Evolutionary conservation across 2,797 vertebrate genomes (phyloP), one percentile per base, ranked within the genome.

Genomic region (Peromyscus melanophrys): DNA sequence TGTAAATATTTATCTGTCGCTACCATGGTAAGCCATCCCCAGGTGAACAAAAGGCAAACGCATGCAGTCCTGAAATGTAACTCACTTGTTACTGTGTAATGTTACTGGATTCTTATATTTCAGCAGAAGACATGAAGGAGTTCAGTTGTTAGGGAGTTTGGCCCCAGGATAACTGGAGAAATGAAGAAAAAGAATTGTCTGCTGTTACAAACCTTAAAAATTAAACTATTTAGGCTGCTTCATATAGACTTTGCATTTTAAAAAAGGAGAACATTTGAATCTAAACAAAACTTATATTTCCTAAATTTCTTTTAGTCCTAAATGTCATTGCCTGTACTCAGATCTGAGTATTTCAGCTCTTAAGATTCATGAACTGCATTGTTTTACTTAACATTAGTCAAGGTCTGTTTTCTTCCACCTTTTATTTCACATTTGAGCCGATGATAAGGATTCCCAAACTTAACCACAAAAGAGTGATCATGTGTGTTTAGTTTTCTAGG

Each of bases 1-100:
- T 92, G 86, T 96, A 80, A 96, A 83, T n/a, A 61, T 86, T 83
- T 94, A 83, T 25, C 81, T 93, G 69, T 31, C 71, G n/a, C 34
- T 31, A 21, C 21, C 59, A 4, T 40, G 29, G 6, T 93, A 89
- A 91, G 65, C 25, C 55, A 43, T 90, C 55, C 76, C 27, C 65
- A 57, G 31, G 49, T 83, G 16, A 92, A 85, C 34, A 90, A 6
- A 86, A 37, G 43, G 29, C 31, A 91, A 59, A 63, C 83, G 49
- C 10, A 89, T 90, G 69, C 67, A 89, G 63, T 91, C 65, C 55
- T 80, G 43, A 95, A 97, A 80, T 94, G 40, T 6, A 82, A 19
- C 80, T 61, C 31, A 82, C 27, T 90, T 31, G 63, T 63, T 90
- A 40, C 31, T 84, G 0, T 87, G 12, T 95, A 81, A 94, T 96